Conservation (phyloP, 1,140 invertebrate species). For the Augochlora pura region DNA sequence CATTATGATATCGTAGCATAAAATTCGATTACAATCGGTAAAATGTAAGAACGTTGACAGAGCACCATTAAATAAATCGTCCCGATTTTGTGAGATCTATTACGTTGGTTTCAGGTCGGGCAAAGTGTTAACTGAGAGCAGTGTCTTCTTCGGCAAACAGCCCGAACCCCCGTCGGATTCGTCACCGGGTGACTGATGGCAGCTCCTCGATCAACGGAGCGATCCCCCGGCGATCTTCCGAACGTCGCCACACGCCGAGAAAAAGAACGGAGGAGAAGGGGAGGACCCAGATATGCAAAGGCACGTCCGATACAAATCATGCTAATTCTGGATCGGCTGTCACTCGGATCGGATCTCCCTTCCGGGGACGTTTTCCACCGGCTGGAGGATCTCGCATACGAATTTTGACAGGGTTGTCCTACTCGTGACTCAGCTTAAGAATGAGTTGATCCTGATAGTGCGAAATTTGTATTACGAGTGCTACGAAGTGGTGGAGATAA, state of each 20-base stretch:
- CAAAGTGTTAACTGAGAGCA: constrained; percentile 56
- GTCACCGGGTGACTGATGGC: constrained; percentile 75
- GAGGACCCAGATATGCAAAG: constrained; percentile 70
- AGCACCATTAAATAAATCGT: too few relatives aligned
- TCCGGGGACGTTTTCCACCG: neutral
- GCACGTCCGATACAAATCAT: constrained; percentile 74
- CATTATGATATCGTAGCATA: too few relatives aligned
- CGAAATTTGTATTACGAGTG: too few relatives aligned
- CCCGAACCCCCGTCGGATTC: constrained; percentile 67
- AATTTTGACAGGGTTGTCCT: too few relatives aligned
- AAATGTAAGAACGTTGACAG: too few relatives aligned
- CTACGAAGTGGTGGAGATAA: too few relatives aligned
- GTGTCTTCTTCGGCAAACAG: constrained; percentile 66
- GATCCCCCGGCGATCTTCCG: constrained; percentile 59
- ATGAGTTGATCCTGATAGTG: too few relatives aligned
- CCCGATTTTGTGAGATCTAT: too few relatives aligned
- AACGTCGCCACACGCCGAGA: constrained; percentile 56
- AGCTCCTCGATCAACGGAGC: constrained; percentile 74
- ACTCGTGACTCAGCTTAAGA: too few relatives aligned
- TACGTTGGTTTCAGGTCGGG: too few relatives aligned
- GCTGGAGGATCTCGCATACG: neutral
- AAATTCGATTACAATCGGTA: too few relatives aligned
- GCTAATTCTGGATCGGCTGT: constrained; percentile 66
- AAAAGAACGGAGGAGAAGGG: constrained; percentile 12
- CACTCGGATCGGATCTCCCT: constrained; percentile 12